phyloP scores from a whole-genome alignment of 92 coral and sea anemone species.

The Phenganax stokvisi region DNA sequence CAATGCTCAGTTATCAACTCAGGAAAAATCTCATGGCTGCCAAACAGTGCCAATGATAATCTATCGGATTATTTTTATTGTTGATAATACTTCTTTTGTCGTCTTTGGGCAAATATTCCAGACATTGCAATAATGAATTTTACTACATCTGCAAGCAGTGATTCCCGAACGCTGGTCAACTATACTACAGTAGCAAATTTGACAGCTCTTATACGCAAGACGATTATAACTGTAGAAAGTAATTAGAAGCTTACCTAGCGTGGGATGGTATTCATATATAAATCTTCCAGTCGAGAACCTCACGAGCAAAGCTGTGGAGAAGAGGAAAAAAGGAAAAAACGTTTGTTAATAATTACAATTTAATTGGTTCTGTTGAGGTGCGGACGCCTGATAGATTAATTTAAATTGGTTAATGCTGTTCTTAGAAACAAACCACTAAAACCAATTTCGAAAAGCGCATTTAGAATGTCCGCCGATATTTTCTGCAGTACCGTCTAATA shows the following conservation, averaged over 20 bases:
- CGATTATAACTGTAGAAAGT: neutral
- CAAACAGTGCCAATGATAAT: no score
- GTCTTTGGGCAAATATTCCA: no score
- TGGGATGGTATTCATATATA: slow-evolving; percentile 80
- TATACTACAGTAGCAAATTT: neutral
- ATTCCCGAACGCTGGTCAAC: no score
- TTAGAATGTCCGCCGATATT: no score
- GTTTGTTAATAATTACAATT: neutral
- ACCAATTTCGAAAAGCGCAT: no score
- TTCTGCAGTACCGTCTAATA: no score
- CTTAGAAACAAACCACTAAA: neutral
- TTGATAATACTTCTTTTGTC: no score
- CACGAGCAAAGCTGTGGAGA: slow-evolving; percentile 60
- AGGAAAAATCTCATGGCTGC: neutral
- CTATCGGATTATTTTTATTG: no score
- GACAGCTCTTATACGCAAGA: neutral
- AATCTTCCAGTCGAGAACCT: slow-evolving; percentile 77
- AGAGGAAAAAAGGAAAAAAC: slow-evolving; percentile 13
- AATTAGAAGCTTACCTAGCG: slow-evolving; percentile 60
- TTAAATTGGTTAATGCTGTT: slow-evolving; percentile 4
- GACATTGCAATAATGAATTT: no score
- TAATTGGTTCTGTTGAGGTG: slow-evolving; percentile 20
- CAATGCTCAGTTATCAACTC: no score
- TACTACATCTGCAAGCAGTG: neutral
- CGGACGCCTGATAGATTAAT: slow-evolving; percentile 8